Conservation (phyloP, 2,888 invertebrate genomes). For the Quadroppia sp. region DNA sequence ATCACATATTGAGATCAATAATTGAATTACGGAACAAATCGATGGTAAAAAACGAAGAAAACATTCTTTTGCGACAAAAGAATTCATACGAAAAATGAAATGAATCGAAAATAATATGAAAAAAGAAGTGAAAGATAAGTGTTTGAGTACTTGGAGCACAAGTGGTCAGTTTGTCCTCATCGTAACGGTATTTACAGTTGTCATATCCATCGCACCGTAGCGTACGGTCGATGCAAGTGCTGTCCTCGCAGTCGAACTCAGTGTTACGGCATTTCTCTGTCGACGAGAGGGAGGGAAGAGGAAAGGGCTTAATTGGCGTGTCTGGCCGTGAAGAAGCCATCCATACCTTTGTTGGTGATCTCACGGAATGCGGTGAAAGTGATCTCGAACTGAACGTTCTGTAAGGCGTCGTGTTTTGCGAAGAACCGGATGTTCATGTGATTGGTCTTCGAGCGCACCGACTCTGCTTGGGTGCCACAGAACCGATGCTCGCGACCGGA, state of each 20-base stretch:
- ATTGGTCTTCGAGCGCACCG: constrained; percentile 65
- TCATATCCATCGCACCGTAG: constrained; percentile 68
- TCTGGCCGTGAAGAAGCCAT: neutral
- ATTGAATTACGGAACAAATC: too few relatives aligned
- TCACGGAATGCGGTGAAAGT: constrained; percentile 71
- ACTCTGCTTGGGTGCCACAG: constrained; percentile 80
- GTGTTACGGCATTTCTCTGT: constrained; percentile 49
- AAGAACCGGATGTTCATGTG: constrained; percentile 70
- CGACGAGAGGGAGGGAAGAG: too few relatives aligned
- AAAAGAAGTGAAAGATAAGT: neutral
- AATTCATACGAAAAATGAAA: neutral
- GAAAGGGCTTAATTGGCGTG: too few relatives aligned
- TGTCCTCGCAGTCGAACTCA: constrained; percentile 81
- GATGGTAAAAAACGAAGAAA: too few relatives aligned
- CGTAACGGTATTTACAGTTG: constrained; percentile 78
- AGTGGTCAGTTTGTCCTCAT: constrained; percentile 58
- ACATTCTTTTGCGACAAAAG: too few relatives aligned
- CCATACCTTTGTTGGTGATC: constrained; percentile 41
- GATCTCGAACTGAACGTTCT: constrained; percentile 64
- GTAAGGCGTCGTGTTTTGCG: constrained; percentile 61
- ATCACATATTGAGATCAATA: too few relatives aligned
- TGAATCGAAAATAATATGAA: neutral
- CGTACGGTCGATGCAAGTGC: constrained; percentile 69
- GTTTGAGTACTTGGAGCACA: constrained; percentile 40
- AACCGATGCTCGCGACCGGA: constrained; percentile 55